Evolutionary conservation across 2,888 invertebrate genomes (phyloP).

Genomic region (Diploptera punctata): DNA sequence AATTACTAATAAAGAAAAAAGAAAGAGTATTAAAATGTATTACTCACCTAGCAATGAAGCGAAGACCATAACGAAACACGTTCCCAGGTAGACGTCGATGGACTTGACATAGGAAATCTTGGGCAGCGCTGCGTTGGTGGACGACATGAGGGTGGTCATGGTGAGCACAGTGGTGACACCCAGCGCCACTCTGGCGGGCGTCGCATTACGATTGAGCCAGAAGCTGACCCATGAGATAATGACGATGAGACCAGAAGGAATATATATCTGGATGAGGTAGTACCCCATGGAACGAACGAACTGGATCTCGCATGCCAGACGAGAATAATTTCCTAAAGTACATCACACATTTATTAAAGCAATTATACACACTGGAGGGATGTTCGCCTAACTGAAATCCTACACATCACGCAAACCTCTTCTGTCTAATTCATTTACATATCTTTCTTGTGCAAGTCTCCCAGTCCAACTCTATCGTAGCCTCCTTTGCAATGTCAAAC

Average conservation of each 20-base stretch:
- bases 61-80: conserved; percentile 99
- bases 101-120: conserved; percentile 98
- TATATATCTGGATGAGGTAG: conserved; percentile 98
- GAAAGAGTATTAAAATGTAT: too few species aligned
- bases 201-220: conserved; percentile 95
- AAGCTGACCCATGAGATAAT: conserved; percentile 98
- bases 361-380: background rate
- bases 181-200: conserved; percentile 91
- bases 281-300: conserved; percentile 98
- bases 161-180: conserved; percentile 96
- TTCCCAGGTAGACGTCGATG: conserved; percentile 96
- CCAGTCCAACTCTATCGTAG: too few species aligned
- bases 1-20: too few species aligned
- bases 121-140: conserved; percentile 94
- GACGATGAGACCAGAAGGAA: conserved; percentile 95
- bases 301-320: conserved; percentile 95
- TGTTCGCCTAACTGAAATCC: background rate
- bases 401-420: too few species aligned
- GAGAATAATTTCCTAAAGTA: conserved; percentile 89
- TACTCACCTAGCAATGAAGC: conserved; percentile 94
- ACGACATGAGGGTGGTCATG: conserved; percentile 97
- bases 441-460: too few species aligned
- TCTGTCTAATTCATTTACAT: too few species aligned
- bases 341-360: background rate
- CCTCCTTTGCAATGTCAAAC: too few species aligned